Base-by-base conservation (phyloP, 1,140 invertebrate genomes). In the Platorchestia sp. region DNA sequence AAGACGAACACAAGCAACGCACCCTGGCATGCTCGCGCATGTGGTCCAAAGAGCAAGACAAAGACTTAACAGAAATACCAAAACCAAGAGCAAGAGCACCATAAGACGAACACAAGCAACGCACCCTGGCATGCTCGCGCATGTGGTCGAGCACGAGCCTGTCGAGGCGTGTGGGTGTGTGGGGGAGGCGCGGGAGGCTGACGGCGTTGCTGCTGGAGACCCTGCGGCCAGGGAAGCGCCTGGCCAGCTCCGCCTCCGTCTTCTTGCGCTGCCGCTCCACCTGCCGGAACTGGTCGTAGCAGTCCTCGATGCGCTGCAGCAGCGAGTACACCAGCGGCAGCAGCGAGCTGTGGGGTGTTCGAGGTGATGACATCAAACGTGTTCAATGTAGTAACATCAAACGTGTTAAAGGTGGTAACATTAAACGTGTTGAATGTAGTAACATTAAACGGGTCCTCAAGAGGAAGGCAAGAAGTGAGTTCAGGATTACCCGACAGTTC, bases 241-340 rank as follows among this genome's bases (percentile, higher is more conserved):
- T 97, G 0, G 98, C 98, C 43, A 99, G 97, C 95, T 98, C 98
- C 5, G 98, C 98, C 97, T 99, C 98, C 7, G 98, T 99, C 96
- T 98, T 98, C 97, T 99, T 99, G 6, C 98, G 97, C 97, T 99
- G 98, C 95, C 98, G 98, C 97, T 99, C 98, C 51, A 99, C 97
- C 96, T 98, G 98, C 96, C 98, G 98, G 97, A 98, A 99, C 96
- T 99, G 98, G 95, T 98, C 98, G 96, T 98, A 98, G 96, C 98
- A 98, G 95, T 98, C 98, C 97, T 99, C 98, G 14, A 99, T 97
- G 42, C 98, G 97, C n/a, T 95, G 95, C 51, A 96, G 96, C 42
- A 96, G 96, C 44, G 43, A n/a, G 91, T 95, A 96, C 96, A 95
- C 96, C 95, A 90, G 95, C 3, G 91, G 91, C 45, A 93, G 45